phyloP scores from a whole-genome alignment of 2,888 invertebrate species.

The Operophtera brumata region DNA sequence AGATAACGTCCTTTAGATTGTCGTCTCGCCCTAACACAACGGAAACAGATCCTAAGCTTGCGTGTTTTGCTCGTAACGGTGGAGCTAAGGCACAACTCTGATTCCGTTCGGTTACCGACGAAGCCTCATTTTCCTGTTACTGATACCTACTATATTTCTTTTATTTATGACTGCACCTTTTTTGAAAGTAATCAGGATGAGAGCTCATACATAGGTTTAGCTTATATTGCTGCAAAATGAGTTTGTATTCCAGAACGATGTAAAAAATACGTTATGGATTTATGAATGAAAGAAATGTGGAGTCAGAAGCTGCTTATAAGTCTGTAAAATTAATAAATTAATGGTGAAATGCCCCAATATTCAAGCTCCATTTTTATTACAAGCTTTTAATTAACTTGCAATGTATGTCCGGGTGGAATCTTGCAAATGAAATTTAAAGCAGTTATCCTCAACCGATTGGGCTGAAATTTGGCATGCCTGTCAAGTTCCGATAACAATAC shows the following conservation, averaged over 20 bases:
- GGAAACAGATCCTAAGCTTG: constrained; percentile 37
- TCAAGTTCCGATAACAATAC: too few relatives aligned
- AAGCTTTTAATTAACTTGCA: too few relatives aligned
- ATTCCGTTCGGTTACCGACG: constrained; percentile 27
- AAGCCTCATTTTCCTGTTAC: constrained; percentile 33
- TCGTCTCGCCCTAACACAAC: neutral
- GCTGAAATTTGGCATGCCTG: too few relatives aligned
- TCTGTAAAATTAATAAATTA: too few relatives aligned
- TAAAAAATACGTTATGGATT: neutral
- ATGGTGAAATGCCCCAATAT: too few relatives aligned
- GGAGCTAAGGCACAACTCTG: constrained; percentile 45
- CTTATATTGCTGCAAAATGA: constrained; percentile 10
- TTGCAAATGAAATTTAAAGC: too few relatives aligned
- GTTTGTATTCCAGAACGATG: constrained; percentile 12
- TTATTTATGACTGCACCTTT: constrained; percentile 38
- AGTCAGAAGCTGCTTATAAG: too few relatives aligned
- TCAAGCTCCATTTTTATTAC: too few relatives aligned
- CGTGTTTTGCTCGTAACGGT: constrained; percentile 56
- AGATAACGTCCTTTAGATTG: too few relatives aligned
- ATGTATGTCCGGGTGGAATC: too few relatives aligned
- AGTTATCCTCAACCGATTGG: too few relatives aligned
- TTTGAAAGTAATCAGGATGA: constrained; percentile 30
- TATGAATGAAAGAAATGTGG: neutral
- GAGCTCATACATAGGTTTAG: constrained; percentile 12
- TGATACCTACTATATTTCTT: constrained; percentile 30